These are phyloP conservation scores for Pseudoatta argentina DNA, from an alignment of 1,140 invertebrate species.

Conservation along the genomic window DNA sequence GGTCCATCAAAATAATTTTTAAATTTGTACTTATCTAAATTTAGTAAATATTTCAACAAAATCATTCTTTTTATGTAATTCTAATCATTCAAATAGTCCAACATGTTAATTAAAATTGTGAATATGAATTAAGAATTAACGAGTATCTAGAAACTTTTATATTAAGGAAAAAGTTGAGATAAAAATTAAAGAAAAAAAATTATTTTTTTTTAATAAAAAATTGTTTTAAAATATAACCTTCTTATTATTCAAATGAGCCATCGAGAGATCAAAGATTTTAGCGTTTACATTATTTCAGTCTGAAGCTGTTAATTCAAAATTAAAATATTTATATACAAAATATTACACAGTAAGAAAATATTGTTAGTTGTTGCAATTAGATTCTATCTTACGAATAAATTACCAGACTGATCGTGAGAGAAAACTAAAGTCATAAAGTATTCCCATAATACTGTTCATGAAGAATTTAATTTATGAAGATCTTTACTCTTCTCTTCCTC, in stretches of 20 bases:
- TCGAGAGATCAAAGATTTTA: not conserved
- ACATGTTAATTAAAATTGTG: not conserved
- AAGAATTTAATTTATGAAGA: conserved; percentile 21
- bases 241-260: not conserved
- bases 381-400: not conserved
- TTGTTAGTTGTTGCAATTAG: not conserved
- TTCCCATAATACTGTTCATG: not conserved
- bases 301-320: not conserved
- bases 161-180: not conserved
- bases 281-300: not conserved
- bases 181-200: not conserved
- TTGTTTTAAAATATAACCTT: not conserved
- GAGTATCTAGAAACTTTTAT: not conserved
- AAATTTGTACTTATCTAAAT: no score
- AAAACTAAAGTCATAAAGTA: conserved; percentile 12
- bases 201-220: not conserved
- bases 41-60: no score
- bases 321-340: not conserved
- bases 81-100: not conserved
- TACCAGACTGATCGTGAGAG: not conserved
- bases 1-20: no score
- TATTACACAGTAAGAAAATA: not conserved
- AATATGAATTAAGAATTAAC: not conserved
- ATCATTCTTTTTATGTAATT: not conserved
- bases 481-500: conserved; percentile 16